Conservation (phyloP, 2,797 vertebrate genomes). For the Staurois parvus region DNA sequence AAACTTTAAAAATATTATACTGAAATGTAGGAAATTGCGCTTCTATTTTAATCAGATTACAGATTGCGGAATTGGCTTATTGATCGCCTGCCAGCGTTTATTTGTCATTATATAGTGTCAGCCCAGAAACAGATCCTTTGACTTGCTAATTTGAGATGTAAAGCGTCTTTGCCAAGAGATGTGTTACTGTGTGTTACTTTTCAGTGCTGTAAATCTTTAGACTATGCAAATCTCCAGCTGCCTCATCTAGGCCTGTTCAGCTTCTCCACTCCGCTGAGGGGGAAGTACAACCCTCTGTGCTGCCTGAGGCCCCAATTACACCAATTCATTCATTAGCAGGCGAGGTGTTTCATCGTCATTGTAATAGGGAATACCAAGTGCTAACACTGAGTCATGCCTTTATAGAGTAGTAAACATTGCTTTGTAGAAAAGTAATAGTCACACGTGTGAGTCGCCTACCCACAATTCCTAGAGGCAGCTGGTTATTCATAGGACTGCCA, state of each 20-base stretch:
- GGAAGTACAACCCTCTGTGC: conserved; percentile 5
- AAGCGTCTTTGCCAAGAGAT: conserved; percentile 47
- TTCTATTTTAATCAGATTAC: conserved; percentile 50
- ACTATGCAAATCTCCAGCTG: conserved; percentile 40
- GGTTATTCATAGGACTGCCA: neutral
- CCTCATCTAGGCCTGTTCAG: conserved; percentile 13
- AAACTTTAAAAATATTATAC: neutral
- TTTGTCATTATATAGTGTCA: conserved; percentile 53
- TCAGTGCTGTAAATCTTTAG: conserved; percentile 33
- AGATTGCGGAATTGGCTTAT: conserved; percentile 39
- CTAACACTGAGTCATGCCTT: neutral
- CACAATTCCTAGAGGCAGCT: neutral
- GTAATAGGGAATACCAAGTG: neutral
- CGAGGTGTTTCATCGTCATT: conserved; percentile 29
- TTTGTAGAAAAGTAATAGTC: neutral
- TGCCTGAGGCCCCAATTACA: conserved; percentile 26
- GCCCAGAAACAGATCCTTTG: conserved; percentile 50
- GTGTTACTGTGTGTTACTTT: conserved; percentile 35
- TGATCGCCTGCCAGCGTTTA: conserved; percentile 48
- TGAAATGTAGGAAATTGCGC: conserved; percentile 9
- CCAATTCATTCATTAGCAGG: conserved; percentile 31
- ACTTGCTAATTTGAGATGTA: conserved; percentile 53
- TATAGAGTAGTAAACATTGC: conserved; percentile 8
- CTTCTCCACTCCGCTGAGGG: conserved; percentile 8
- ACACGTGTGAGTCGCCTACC: neutral